Evolutionary conservation across 2,113 vertebrate species (phyloP).

Genomic region (Argyrosomus japonicus): DNA sequence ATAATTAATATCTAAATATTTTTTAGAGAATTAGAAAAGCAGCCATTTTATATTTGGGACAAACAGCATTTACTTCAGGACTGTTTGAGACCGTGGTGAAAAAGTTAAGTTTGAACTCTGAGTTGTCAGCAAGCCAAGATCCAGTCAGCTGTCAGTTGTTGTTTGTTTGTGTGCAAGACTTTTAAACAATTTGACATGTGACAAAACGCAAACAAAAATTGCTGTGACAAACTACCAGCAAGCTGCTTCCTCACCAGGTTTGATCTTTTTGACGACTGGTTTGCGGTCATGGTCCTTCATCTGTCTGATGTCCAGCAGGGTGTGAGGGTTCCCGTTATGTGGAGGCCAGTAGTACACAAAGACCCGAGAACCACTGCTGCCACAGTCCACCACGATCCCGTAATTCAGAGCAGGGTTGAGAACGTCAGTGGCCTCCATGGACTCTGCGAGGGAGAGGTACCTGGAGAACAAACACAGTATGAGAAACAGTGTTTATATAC

Average conservation of each 20-base stretch:
- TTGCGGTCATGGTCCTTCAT: constrained; percentile 92
- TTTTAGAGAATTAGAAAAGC: no score
- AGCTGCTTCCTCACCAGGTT: constrained; percentile 86
- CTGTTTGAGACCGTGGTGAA: no score
- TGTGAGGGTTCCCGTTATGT: constrained; percentile 94
- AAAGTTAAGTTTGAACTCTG: no score
- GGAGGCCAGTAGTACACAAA: constrained; percentile 97
- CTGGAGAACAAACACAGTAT: constrained; percentile 66
- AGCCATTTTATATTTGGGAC: no score
- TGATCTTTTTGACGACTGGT: constrained; percentile 97
- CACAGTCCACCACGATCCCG: constrained; percentile 94
- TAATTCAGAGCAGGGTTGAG: constrained; percentile 91
- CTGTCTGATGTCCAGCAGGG: constrained; percentile 96
- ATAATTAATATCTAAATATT: no score
- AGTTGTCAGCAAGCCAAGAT: no score
- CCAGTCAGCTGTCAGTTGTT: no score
- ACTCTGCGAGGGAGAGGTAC: constrained; percentile 88
- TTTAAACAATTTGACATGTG: background rate
- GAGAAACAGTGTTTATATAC: background rate
- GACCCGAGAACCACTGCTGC: constrained; percentile 93
- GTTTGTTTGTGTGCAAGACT: background rate
- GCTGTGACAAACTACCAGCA: no score
- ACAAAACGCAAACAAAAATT: background rate
- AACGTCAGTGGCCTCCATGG: constrained; percentile 92
- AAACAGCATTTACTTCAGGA: no score